These are phyloP conservation scores for Lasioglossum leucozonium DNA, from an alignment of 2,888 invertebrate species.

Conservation along the genomic window DNA sequence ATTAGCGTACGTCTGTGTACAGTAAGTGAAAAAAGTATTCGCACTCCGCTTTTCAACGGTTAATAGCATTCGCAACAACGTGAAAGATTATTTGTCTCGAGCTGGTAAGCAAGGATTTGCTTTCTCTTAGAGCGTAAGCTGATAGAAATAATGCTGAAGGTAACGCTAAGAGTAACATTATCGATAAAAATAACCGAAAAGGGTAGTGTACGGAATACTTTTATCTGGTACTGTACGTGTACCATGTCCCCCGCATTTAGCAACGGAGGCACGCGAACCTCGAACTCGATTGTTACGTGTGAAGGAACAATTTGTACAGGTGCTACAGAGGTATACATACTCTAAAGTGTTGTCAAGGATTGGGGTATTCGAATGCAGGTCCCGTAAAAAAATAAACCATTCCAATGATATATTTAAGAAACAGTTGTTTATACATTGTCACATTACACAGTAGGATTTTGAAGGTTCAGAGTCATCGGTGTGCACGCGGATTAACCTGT, in stretches of 20 bases:
- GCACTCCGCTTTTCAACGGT: background rate
- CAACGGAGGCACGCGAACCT: slow-evolving; percentile 48
- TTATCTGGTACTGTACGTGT: background rate
- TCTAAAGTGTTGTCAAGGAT: slow-evolving; percentile 33
- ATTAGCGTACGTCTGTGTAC: background rate
- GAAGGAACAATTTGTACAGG: slow-evolving; percentile 32
- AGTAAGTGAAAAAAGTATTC: background rate
- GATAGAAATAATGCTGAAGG: background rate
- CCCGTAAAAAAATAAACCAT: slow-evolving; percentile 69
- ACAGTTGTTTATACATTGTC: slow-evolving; percentile 60
- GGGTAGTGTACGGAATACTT: background rate
- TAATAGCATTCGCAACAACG: background rate
- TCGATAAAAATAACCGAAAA: background rate
- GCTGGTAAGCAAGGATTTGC: background rate
- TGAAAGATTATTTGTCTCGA: background rate
- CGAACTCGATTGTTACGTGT: slow-evolving; percentile 45
- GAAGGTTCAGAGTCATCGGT: slow-evolving; percentile 33
- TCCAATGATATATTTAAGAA: slow-evolving; percentile 61
- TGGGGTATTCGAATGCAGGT: slow-evolving; percentile 63
- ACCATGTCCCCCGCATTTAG: slow-evolving; percentile 18
- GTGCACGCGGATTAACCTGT: slow-evolving; percentile 28
- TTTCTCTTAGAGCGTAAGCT: background rate
- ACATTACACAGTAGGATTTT: slow-evolving; percentile 56
- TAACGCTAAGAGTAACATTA: background rate
- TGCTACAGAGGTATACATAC: slow-evolving; percentile 28